Conservation (phyloP, 1,140 invertebrate genomes). For the Galleria mellonella region DNA sequence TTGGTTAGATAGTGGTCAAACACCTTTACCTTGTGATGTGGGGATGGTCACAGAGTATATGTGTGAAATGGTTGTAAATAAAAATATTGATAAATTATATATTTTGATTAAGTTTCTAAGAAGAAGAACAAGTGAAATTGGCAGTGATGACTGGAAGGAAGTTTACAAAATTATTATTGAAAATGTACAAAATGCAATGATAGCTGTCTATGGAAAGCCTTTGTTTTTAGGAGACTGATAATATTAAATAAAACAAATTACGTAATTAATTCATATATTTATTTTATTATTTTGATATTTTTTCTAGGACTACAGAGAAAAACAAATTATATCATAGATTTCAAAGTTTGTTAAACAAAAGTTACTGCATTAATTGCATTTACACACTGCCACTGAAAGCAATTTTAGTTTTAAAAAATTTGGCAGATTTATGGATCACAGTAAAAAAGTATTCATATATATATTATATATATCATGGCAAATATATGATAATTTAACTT, state of each 20-base stretch:
- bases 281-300: constrained; percentile 19
- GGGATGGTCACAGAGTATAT: constrained; percentile 63
- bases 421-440: constrained; percentile 14
- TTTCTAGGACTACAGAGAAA: constrained; percentile 8
- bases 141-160: constrained; percentile 41
- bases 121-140: constrained; percentile 41
- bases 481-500: too few species aligned
- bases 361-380: constrained; percentile 1
- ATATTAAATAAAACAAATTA: constrained; percentile 6
- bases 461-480: not conserved
- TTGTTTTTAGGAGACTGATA: constrained; percentile 21
- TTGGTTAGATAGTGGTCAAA: constrained; percentile 66
- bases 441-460: constrained; percentile 2
- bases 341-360: constrained; percentile 10
- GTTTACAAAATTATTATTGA: constrained; percentile 43
- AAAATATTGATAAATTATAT: constrained; percentile 58
- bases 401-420: constrained; percentile 2
- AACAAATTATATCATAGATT: constrained; percentile 4
- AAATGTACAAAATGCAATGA: constrained; percentile 62
- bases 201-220: constrained; percentile 61
- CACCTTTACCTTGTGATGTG: constrained; percentile 67
- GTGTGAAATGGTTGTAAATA: constrained; percentile 56
- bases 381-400: constrained; percentile 4
- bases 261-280: constrained; percentile 15
- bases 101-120: constrained; percentile 54